Evolutionary conservation across 2,113 vertebrate genomes (phyloP).

Genomic region (Eulemur macaco): DNA sequence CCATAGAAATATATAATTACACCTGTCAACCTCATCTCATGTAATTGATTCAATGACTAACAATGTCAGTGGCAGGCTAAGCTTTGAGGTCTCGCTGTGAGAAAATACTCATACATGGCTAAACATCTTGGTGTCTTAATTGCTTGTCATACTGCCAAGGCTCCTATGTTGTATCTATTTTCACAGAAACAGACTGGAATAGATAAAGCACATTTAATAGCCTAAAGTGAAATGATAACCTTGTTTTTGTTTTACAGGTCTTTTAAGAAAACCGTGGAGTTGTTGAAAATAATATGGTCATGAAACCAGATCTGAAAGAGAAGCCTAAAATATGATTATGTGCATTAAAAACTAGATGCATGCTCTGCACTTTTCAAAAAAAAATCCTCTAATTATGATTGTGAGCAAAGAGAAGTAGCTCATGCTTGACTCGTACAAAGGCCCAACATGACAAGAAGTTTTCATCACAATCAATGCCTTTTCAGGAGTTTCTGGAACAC

Average conservation of each 20-base stretch:
- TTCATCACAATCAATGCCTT: constrained; percentile 67
- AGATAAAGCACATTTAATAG: constrained; percentile 80
- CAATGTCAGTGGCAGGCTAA: constrained; percentile 83
- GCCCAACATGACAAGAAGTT: constrained; percentile 61
- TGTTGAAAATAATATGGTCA: constrained; percentile 61
- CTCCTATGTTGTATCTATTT: constrained; percentile 81
- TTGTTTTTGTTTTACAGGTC: constrained; percentile 59
- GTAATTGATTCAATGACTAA: constrained; percentile 91
- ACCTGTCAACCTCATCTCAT: constrained; percentile 90
- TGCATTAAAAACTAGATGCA: constrained; percentile 22
- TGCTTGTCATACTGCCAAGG: constrained; percentile 86
- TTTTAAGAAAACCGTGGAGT: constrained; percentile 50
- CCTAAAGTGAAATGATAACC: constrained; percentile 69
- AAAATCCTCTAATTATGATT: constrained; percentile 74
- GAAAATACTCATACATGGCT: constrained; percentile 87
- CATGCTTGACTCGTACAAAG: constrained; percentile 61
- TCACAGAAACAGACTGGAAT: constrained; percentile 84
- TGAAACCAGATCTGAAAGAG: not conserved
- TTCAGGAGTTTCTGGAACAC: constrained; percentile 42
- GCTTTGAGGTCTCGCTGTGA: constrained; percentile 86
- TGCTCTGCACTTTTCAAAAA: constrained; percentile 51
- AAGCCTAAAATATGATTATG: constrained; percentile 42
- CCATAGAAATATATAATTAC: constrained; percentile 92
- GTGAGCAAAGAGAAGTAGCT: constrained; percentile 67
- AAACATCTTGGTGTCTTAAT: constrained; percentile 89